Percentiles rank a stretch among this genome's conserved stretches.
Evolutionary conservation across 2,888 invertebrate species (phyloP).

Genomic region (Eremobia ochroleuca): DNA sequence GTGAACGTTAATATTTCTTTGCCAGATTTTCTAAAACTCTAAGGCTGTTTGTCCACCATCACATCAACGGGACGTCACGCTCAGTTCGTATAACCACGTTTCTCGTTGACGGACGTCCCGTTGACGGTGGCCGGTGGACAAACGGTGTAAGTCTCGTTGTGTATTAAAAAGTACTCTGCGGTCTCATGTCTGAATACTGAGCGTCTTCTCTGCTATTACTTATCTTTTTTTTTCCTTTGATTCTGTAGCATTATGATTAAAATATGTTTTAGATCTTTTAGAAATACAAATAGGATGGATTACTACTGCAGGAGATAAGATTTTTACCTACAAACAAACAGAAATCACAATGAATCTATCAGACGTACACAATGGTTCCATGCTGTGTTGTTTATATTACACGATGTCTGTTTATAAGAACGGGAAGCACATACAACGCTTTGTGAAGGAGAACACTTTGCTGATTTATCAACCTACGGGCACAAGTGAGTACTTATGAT

Average conservation of each 20-base stretch:
- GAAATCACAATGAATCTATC: not conserved
- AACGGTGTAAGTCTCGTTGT: not conserved
- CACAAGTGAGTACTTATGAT: constrained; percentile 8
- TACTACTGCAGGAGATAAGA: not conserved
- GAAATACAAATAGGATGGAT: constrained; percentile 23
- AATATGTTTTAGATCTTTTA: constrained; percentile 4
- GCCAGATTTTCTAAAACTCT: no score
- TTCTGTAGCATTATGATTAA: not conserved
- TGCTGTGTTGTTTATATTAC: constrained; percentile 33
- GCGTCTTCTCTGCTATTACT: not conserved
- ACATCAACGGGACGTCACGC: not conserved
- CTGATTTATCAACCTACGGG: not conserved
- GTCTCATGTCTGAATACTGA: not conserved
- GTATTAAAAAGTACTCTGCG: no score
- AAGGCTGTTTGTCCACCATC: not conserved
- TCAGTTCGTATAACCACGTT: not conserved
- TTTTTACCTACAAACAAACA: not conserved
- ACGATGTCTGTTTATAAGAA: not conserved
- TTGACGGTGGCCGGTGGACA: not conserved
- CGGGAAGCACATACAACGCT: not conserved
- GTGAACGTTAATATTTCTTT: no score
- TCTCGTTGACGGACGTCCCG: not conserved
- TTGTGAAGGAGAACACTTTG: constrained; percentile 19
- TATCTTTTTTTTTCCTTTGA: no score
- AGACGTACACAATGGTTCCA: not conserved